These are phyloP conservation scores for Lasioglossum vierecki DNA, from an alignment of 2,888 invertebrate genomes.

Conservation along the genomic window DNA sequence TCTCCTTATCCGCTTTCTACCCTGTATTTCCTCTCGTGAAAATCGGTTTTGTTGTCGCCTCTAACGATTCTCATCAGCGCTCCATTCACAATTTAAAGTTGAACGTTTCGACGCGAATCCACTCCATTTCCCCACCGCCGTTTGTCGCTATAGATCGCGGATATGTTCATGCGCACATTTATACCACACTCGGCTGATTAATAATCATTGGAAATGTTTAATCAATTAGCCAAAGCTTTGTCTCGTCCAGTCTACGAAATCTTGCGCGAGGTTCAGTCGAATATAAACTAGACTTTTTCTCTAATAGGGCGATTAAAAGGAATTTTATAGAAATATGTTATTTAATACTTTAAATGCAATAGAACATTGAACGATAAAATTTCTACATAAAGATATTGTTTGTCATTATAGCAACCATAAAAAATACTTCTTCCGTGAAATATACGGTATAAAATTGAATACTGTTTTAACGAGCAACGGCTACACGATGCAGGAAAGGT, in stretches of 20 bases:
- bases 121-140: neutral
- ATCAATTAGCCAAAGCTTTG: neutral
- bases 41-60: constrained; percentile 21
- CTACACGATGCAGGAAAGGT: neutral
- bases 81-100: constrained; percentile 31
- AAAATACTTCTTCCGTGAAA: neutral
- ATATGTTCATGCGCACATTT: neutral
- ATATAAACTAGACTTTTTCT: no score
- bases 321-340: no score
- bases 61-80: constrained; percentile 47
- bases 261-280: no score
- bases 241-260: neutral
- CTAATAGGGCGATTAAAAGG: no score
- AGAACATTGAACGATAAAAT: no score
- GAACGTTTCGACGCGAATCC: neutral
- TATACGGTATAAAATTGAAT: neutral
- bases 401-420: neutral
- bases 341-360: no score
- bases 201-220: neutral
- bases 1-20: constrained; percentile 18
- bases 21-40: neutral
- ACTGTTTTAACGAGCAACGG: neutral
- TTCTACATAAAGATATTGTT: no score
- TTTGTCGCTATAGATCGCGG: neutral
- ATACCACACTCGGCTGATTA: neutral